Conservation (phyloP, 1,140 invertebrate genomes). For the Oreohelix idahoensis region DNA sequence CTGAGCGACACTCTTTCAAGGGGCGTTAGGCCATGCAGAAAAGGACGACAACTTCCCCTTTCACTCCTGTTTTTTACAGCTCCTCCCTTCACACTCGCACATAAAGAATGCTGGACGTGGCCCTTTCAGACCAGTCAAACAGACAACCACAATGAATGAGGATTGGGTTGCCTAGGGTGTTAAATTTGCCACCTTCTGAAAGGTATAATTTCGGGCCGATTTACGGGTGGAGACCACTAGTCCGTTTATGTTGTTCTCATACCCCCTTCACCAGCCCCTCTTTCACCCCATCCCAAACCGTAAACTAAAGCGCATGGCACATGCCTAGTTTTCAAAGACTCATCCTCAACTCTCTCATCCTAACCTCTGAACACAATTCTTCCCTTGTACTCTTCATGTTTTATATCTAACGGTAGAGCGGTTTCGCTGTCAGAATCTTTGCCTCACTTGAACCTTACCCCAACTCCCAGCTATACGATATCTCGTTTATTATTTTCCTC, state of each 20-base stretch:
- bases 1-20: not conserved
- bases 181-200: conserved; percentile 14
- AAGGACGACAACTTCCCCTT: conserved; percentile 15
- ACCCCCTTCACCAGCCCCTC: not conserved
- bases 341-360: not conserved
- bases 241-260: not conserved
- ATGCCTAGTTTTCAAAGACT: not conserved
- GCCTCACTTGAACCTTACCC: not conserved
- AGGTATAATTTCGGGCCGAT: conserved; percentile 1
- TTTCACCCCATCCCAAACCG: not conserved
- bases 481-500: not conserved
- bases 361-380: not conserved
- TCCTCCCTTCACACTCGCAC: conserved; percentile 9
- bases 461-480: not conserved
- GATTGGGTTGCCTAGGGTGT: conserved; percentile 5
- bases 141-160: conserved; percentile 1
- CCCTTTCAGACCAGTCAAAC: conserved; percentile 5
- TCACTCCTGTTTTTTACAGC: not conserved
- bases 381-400: not conserved
- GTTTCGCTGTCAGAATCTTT: not conserved
- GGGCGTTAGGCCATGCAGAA: not conserved
- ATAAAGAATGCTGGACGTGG: not conserved
- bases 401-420: not conserved
- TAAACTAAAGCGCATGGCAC: not conserved
- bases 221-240: conserved; percentile 2